Evolutionary conservation across 2,797 vertebrate genomes (phyloP).

Genomic region (Syndactyla subalaris): DNA sequence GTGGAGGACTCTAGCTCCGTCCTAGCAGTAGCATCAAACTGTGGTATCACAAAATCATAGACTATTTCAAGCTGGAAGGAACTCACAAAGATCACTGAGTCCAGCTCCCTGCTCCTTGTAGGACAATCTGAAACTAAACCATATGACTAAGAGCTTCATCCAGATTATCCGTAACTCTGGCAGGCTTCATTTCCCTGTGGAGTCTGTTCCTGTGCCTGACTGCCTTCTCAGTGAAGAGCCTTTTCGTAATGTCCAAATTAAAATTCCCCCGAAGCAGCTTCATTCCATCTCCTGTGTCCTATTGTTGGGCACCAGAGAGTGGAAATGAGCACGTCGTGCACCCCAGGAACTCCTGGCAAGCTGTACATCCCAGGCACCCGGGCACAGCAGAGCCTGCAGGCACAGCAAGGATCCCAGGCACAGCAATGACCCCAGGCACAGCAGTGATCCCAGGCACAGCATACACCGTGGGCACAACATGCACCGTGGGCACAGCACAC

Average conservation of each 20-base stretch:
- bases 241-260: background rate
- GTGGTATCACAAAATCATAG: too few relatives aligned
- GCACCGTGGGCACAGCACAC: too few relatives aligned
- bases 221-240: background rate
- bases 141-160: rapidly evolving
- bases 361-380: rapidly evolving
- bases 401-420: too few relatives aligned
- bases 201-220: background rate
- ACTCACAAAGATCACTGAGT: rapidly evolving
- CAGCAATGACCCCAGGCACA: too few relatives aligned
- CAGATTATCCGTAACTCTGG: background rate
- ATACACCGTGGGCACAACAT: too few relatives aligned
- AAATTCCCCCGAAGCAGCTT: background rate
- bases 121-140: background rate
- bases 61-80: background rate
- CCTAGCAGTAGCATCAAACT: background rate
- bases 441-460: too few relatives aligned
- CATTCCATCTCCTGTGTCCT: background rate
- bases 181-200: background rate
- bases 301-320: rapidly evolving
- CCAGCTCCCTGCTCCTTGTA: background rate
- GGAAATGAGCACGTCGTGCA: rapidly evolving
- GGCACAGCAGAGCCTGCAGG: too few relatives aligned
- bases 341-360: background rate
- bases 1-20: rapidly evolving